Evolutionary conservation across 2,113 vertebrate genomes (phyloP).

Genomic region (Cardinalis cardinalis): DNA sequence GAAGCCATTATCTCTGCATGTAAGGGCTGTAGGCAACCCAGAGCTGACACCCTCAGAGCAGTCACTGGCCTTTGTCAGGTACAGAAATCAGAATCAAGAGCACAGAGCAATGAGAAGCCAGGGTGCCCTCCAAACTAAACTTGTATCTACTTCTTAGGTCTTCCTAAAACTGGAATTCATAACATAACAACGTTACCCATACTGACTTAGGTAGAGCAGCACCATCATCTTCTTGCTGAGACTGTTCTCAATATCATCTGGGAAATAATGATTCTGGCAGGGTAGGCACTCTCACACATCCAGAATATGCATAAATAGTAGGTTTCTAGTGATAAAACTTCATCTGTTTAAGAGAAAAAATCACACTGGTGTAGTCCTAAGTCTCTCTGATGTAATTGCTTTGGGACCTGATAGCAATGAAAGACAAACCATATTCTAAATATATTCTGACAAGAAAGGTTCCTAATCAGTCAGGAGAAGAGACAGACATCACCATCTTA

Average conservation of each 20-base stretch:
- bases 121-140: neutral
- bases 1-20: neutral
- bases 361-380: neutral
- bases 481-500: slow-evolving; percentile 5
- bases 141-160: neutral
- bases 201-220: neutral
- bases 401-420: slow-evolving; percentile 1
- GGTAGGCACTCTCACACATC: neutral
- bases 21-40: neutral
- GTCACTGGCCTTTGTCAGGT: neutral
- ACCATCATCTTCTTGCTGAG: neutral
- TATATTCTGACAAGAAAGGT: slow-evolving; percentile 18
- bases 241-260: neutral
- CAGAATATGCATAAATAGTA: neutral
- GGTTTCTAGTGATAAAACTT: neutral
- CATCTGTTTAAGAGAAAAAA: neutral
- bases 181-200: neutral
- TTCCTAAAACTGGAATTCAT: neutral
- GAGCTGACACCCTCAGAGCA: neutral
- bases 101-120: neutral
- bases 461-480: slow-evolving; percentile 16
- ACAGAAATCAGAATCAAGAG: neutral
- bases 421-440: slow-evolving; percentile 18
- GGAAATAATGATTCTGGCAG: neutral
- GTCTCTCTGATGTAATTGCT: neutral